Evolutionary conservation across 2,888 invertebrate genomes (phyloP).

Genomic region (Heteropelma amictum): DNA sequence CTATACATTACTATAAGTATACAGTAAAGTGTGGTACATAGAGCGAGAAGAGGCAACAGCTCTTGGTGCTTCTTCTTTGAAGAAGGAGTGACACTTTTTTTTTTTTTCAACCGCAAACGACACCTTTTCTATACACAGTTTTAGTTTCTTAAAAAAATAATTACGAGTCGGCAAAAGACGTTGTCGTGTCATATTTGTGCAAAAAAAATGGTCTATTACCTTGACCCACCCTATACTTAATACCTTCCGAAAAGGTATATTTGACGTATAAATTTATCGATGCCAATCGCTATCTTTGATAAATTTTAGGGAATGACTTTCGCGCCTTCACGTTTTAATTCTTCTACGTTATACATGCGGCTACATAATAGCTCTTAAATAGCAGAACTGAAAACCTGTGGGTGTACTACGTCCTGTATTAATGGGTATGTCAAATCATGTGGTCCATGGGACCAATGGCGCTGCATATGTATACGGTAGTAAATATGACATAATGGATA

Average conservation of each 20-base stretch:
- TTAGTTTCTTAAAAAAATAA: neutral
- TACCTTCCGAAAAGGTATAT: no score
- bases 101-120: conserved; percentile 57
- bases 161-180: neutral
- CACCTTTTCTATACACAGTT: neutral
- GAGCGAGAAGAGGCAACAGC: conserved; percentile 48
- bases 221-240: no score
- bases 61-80: conserved; percentile 66
- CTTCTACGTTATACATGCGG: no score
- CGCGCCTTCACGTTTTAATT: no score
- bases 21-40: conserved; percentile 28
- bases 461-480: neutral
- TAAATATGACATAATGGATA: neutral
- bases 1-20: conserved; percentile 22
- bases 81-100: conserved; percentile 71
- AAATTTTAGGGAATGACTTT: no score
- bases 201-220: no score
- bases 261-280: no score
- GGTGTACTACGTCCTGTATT: no score
- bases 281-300: no score
- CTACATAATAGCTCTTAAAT: neutral
- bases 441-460: neutral
- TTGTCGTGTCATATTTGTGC: no score
- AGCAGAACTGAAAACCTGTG: neutral
- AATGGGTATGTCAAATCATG: neutral